Conservation (phyloP, 2,888 invertebrate species). For the Amblyjoppa proteus region DNA sequence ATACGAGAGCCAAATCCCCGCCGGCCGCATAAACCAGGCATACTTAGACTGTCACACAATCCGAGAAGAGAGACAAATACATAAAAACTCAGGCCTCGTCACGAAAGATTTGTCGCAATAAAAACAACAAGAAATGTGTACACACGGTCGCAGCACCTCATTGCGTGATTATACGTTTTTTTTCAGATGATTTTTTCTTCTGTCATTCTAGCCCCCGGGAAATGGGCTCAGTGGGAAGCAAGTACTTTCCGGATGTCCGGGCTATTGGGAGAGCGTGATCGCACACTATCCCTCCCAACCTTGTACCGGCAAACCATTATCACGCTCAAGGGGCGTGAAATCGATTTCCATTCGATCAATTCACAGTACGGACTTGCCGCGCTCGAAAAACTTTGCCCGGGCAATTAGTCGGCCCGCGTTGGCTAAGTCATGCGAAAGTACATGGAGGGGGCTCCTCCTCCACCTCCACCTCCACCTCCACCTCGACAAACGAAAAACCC, state of each 20-base stretch:
- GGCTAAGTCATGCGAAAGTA: conserved; percentile 69
- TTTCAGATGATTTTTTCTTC: not conserved
- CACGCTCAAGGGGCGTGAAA: conserved; percentile 71
- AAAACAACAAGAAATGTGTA: conserved; percentile 36
- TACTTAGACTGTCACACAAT: conserved; percentile 4
- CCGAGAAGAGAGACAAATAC: conserved; percentile 10
- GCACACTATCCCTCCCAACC: conserved; percentile 45
- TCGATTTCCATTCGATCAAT: conserved; percentile 75
- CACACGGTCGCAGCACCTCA: conserved; percentile 26
- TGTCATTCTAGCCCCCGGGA: not conserved
- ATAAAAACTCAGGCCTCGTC: conserved; percentile 4
- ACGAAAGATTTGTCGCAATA: conserved; percentile 42
- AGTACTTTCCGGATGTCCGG: conserved; percentile 30
- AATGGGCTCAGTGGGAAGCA: conserved; percentile 12
- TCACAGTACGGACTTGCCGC: conserved; percentile 67
- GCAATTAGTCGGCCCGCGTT: conserved; percentile 73
- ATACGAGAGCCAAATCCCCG: conserved; percentile 2
- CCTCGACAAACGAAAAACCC: conserved; percentile 1
- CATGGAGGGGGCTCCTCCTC: conserved; percentile 58
- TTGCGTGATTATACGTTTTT: conserved; percentile 22
- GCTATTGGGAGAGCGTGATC: not conserved
- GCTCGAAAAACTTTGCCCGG: conserved; percentile 71
- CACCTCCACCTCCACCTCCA: not conserved
- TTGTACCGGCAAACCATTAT: conserved; percentile 70
- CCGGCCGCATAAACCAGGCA: not conserved